Base-by-base conservation (phyloP, 2,888 invertebrate species). In the Acholoe squamosa region DNA sequence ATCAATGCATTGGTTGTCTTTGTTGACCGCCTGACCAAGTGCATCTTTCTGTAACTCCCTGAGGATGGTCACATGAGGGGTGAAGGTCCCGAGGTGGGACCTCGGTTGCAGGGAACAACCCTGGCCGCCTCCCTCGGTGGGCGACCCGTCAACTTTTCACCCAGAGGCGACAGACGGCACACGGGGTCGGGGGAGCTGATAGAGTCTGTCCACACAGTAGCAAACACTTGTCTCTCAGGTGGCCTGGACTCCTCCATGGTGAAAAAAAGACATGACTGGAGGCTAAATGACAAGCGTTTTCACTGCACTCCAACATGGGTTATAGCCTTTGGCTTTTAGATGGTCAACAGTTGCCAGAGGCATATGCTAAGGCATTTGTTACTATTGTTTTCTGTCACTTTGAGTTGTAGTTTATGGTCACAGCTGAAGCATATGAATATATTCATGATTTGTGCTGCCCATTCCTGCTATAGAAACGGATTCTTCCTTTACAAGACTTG, bases 61-160 rank as follows among this genome's bases (percentile, higher is more conserved):
- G 71, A 71, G 71, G 71, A 28, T 25, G 25, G 71, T 0, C 22
- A 61, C 61, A n/a, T 25, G 71, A n/a, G 71, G 71, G 71, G 14
- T 0, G 61, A n/a, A n/a, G 19, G 28, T 14, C 71, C 71, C 71
- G 14, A 28, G 71, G 71, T 61, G 71, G 31, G 71, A 71, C 71
- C 71, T n/a, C 61, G 61, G n/a, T 19, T 12, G 61, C 61, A 61
- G 61, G 61, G 12, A n/a, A 0, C 80, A 22, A 19, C 80, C 80
- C 80, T 43, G 34, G 16, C 80, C n/a, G 80, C 80, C 80, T 80
- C 80, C 80, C 80, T 43, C 80, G 22, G 80, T 54, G 86, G 56
- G 86, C 86, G 54, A 54, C 86, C 86, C 86, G 86, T 86, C 86
- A 86, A 54, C 54, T 54, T 86, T 54, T 54, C 86, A 86, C 54